Base-by-base conservation (phyloP, 2,888 invertebrate species). In the Muschampia plurimacula region DNA sequence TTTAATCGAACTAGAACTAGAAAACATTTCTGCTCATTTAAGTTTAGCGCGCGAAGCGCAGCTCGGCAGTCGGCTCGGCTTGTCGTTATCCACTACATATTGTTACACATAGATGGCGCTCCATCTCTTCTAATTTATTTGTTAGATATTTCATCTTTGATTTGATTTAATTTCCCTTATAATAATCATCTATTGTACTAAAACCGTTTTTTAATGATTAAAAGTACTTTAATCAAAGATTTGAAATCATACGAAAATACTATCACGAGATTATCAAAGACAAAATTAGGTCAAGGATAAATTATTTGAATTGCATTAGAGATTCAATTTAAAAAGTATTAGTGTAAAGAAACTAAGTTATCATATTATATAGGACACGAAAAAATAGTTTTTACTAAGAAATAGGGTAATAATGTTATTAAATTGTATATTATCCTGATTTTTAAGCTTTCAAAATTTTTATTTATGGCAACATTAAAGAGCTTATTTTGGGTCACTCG, bases 401-500 rank as follows among this genome's bases (percentile, higher is more conserved):
- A 46, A 70, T 39, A 36, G 2, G 12, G 4, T 13, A n/a, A 22
- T 46, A 59, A 46, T 46, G 3, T n/a, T 46, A 39, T 15, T 4
- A 46, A 65, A 57, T 55, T 15, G 32, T 9, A 0, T 10, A 59
- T 4, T 49, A 65, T 46, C 2, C 8, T 65, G 36, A 36, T 78
- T 82, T 80, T 83, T 76, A 92, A 92, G 91, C 91, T 92, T 88
- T 86, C 74, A 79, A 79, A 79, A 79, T 86, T 86, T 86, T 89
- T 84, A 71, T 46, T 69, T 80, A 79, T 90, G 90, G 94, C 92
- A 94, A 93, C 93, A 91, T 86, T 87, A 77, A 76, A 81, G 81
- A 95, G 94, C 94, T 95, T 94, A 94, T 95, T 94, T 94, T 94
- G 94, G 93, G 93, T 95, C 94, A 94, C 86, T 94, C 90, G 73